phyloP scores from a whole-genome alignment of 2,888 invertebrate genomes.

The Sipunculus nudus region DNA sequence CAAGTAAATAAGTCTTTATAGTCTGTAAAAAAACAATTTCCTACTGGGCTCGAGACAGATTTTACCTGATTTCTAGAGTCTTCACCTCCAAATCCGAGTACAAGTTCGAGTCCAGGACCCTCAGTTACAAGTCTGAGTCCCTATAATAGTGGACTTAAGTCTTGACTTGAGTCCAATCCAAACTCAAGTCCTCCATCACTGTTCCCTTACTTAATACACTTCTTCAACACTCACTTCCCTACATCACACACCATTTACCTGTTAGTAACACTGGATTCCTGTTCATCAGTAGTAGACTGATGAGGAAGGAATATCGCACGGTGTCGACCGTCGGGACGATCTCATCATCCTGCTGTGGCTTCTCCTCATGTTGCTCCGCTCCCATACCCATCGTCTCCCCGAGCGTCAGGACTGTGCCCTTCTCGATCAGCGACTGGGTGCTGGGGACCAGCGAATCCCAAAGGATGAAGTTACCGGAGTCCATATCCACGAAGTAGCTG shows the following conservation, averaged over 20 bases:
- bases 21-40: too few relatives aligned
- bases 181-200: too few relatives aligned
- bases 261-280: conserved; percentile 64
- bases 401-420: conserved; percentile 61
- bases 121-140: too few relatives aligned
- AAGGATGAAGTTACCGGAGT: conserved; percentile 61
- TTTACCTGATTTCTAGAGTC: too few relatives aligned
- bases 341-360: conserved; percentile 44
- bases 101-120: too few relatives aligned
- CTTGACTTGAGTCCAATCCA: too few relatives aligned
- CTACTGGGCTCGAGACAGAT: too few relatives aligned
- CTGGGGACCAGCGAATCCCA: conserved; percentile 64
- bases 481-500: conserved; percentile 65
- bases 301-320: conserved; percentile 64
- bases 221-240: too few relatives aligned
- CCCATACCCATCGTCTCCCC: conserved; percentile 58
- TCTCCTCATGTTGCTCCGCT: conserved; percentile 44
- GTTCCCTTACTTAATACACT: too few relatives aligned
- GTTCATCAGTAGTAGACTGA: conserved; percentile 56
- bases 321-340: conserved; percentile 65
- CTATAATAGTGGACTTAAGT: too few relatives aligned
- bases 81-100: too few relatives aligned
- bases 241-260: conserved; percentile 47
- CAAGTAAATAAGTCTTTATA: too few relatives aligned
- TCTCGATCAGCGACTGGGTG: conserved; percentile 63